Base-by-base conservation (phyloP, 2,113 vertebrate genomes). In the Danio rerio region DNA sequence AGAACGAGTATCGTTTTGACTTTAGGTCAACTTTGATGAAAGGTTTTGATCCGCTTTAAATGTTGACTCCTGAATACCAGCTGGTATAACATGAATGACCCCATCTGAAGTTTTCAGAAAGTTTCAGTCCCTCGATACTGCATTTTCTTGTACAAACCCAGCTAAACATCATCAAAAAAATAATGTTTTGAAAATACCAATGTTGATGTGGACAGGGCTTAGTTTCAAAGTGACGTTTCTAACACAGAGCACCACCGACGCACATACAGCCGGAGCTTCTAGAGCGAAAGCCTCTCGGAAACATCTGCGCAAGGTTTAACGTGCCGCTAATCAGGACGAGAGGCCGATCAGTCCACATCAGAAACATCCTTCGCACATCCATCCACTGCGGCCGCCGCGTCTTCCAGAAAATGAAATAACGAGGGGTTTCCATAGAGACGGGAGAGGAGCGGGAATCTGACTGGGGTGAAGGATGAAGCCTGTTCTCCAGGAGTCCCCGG, bases 391-490 rank as follows among this genome's bases (percentile, higher is more conserved):
- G 81, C 83, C 47, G 80, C 21, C n/a, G 49, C 12, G 13, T 66
- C 70, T 81, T 80, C 88, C 87, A 89, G 87, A 63, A 90, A 89
- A 90, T 85, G 72, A 88, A 90, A 88, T 89, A 91, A 92, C 88
- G 87, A 90, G 65, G 86, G 87, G 91, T 90, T 89, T 78, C 91
- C 89, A 89, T 91, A 81, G 91, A 82, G 83, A 92, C 88, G 85
- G 85, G 58, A 52, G 86, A 65, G 73, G 76, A 90, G 82, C 83
- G 83, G 83, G 86, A 88, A 89, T 86, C 85, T 86, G 88, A 88
- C 89, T 86, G 86, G 84, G 78, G 80, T 77, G 87, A 92, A 84
- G 87, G 83, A 86, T 81, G 83, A 69, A 79, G 76, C 40, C 21
- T 69, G 89, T 84, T 85, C 63, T 70, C 55, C 52, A 56, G 83